Conservation (phyloP, 2,113 vertebrate species). For the Lepisosteus osseus region DNA sequence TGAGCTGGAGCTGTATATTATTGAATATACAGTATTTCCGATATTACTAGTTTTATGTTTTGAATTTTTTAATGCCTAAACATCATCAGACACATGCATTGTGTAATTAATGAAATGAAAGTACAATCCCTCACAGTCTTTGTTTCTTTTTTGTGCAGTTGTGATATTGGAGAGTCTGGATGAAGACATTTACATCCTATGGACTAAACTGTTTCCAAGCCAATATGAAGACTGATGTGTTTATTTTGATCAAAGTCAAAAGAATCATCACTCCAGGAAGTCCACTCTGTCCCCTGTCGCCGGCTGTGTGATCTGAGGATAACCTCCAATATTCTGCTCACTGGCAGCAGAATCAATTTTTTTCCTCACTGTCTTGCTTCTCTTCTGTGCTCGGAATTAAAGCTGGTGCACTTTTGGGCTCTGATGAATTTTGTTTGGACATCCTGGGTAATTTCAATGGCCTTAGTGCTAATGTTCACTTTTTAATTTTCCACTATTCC, state of each 20-base stretch:
- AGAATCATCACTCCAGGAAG: slow-evolving; percentile 51
- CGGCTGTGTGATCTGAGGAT: slow-evolving; percentile 37
- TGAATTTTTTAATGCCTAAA: too few relatives aligned
- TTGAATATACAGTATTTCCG: not conserved
- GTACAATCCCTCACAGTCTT: slow-evolving; percentile 4
- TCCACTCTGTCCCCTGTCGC: slow-evolving; percentile 36
- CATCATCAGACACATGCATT: too few relatives aligned
- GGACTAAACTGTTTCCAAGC: slow-evolving; percentile 37
- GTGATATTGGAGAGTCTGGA: slow-evolving; percentile 27
- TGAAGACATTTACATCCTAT: slow-evolving; percentile 36
- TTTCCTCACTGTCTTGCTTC: slow-evolving; percentile 16
- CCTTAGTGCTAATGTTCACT: slow-evolving; percentile 61
- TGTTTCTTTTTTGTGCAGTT: slow-evolving; percentile 37
- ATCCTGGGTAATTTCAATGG: slow-evolving; percentile 36
- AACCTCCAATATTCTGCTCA: slow-evolving; percentile 16
- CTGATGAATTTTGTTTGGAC: slow-evolving; percentile 27
- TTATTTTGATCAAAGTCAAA: slow-evolving; percentile 50
- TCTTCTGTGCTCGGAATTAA: slow-evolving; percentile 36
- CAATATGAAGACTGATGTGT: slow-evolving; percentile 43
- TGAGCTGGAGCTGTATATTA: not conserved
- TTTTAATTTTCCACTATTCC: slow-evolving; percentile 30
- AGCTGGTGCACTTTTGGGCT: slow-evolving; percentile 34
- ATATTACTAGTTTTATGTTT: too few relatives aligned
- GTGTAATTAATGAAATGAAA: not conserved
- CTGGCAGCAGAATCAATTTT: slow-evolving; percentile 12